A percentile compares a stretch with the other conserved stretches of the same genome.
Evolutionary conservation across 2,797 vertebrate species (phyloP).

Genomic region (Tympanoctomys barrerae): DNA sequence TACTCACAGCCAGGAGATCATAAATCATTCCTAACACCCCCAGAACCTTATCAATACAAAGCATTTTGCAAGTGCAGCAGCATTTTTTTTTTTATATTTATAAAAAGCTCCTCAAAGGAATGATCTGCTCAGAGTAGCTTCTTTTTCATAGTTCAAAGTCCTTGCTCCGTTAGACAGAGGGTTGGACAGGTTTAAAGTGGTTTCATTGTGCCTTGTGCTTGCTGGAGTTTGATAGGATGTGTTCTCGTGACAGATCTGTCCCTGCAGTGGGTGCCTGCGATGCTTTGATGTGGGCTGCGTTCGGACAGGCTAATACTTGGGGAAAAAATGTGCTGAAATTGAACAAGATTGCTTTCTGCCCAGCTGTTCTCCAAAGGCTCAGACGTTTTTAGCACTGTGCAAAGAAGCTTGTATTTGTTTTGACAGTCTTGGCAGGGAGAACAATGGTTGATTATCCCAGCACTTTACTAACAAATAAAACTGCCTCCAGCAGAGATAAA

Average conservation of each 20-base stretch:
- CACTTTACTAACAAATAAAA: slow-evolving; percentile 81
- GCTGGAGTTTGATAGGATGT: slow-evolving; percentile 15
- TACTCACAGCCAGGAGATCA: slow-evolving; percentile 24
- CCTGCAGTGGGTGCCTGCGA: slow-evolving; percentile 52
- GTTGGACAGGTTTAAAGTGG: slow-evolving; percentile 47
- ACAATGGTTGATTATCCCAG: slow-evolving; percentile 83
- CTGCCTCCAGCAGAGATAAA: slow-evolving; percentile 80
- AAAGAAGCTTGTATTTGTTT: slow-evolving; percentile 81
- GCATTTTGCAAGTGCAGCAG: slow-evolving; percentile 62
- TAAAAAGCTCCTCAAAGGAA: slow-evolving; percentile 49
- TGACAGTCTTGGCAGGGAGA: slow-evolving; percentile 78
- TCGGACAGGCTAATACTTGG: slow-evolving; percentile 69
- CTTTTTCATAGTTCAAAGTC: slow-evolving; percentile 58
- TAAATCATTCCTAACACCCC: slow-evolving; percentile 21
- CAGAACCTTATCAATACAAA: slow-evolving; percentile 20
- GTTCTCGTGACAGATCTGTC: slow-evolving; percentile 74
- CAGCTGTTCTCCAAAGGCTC: slow-evolving; percentile 79
- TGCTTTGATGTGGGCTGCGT: slow-evolving; percentile 76
- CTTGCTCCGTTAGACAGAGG: slow-evolving; percentile 43
- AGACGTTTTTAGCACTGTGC: slow-evolving; percentile 76
- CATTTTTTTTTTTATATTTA: slow-evolving; percentile 44
- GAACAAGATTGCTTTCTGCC: slow-evolving; percentile 80
- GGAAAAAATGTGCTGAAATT: slow-evolving; percentile 70
- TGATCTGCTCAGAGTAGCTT: slow-evolving; percentile 49
- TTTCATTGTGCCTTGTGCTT: slow-evolving; percentile 60